These are phyloP conservation scores for Clarias gariepinus DNA, from an alignment of 2,113 vertebrate genomes.

Conservation along the genomic window DNA sequence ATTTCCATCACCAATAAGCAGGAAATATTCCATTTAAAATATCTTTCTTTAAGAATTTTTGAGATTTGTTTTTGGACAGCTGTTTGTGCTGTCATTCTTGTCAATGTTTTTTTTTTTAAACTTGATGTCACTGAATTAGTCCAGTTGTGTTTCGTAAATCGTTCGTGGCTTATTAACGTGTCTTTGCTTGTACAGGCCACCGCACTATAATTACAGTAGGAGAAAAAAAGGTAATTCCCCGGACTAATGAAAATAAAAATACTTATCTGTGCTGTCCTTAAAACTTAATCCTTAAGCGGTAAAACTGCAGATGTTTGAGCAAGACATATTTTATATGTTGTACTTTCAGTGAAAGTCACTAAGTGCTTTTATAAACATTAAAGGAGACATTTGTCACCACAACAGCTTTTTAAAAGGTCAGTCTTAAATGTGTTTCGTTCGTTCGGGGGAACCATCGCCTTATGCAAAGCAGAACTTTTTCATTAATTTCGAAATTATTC, in stretches of 20 bases:
- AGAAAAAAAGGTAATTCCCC: neutral
- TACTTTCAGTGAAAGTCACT: neutral
- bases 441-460: neutral
- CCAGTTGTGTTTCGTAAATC: neutral
- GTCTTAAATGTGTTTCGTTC: neutral
- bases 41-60: neutral
- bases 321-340: neutral
- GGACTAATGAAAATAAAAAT: neutral
- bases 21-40: neutral
- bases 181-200: neutral
- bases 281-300: too few relatives aligned
- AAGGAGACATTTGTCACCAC: neutral
- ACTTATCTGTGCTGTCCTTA: too few relatives aligned
- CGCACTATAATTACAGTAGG: neutral
- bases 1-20: too few relatives aligned
- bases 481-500: neutral
- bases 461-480: neutral
- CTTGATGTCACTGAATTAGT: too few relatives aligned
- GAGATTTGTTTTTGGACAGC: neutral
- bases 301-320: neutral
- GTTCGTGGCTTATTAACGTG: neutral
- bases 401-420: neutral
- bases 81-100: too few relatives aligned
- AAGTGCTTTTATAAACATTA: neutral
- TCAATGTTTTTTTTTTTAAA: too few relatives aligned